Evolutionary conservation across 2,113 vertebrate genomes (phyloP), one percentile per base, ranked within the genome.

Genomic region (Sisor rabdophorus): DNA sequence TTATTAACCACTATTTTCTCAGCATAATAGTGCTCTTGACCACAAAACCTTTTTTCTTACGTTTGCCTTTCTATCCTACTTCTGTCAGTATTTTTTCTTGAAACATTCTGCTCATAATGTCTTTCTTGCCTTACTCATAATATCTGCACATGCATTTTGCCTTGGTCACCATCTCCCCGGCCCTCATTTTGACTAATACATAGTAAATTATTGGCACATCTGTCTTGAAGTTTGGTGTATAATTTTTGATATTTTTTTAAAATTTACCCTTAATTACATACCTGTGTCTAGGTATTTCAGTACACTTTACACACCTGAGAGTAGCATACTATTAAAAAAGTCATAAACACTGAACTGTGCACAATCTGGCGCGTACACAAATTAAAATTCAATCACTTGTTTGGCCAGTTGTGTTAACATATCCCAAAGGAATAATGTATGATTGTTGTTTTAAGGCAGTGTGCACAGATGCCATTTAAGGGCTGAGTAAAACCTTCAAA

Each of bases 171-270:
- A 40, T 22, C 11, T 56, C 54, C 70, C 73, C 73, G 65, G 75
- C 60, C 58, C 36, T 12, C 60, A 50, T 24, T 65, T 50, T 16
- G n/a, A 53, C 48, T 58, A 50, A 59, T 74, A 75, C 71, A n/a
- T n/a, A n/a, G 22, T 78, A 72, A 59, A 73, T 61, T 54, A 47
- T 81, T 88, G 87, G 87, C 87, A 90, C 83, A 78, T 11, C 77
- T 75, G 40, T 83, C 82, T 79, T 24, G 56, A 77, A 44, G 65
- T 52, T 20, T 22, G 70, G 63, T 60, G 50, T 65, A 55, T 60
- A n/a, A 64, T 78, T 71, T 71, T 65, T n/a, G 1, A 2, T 22
- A 6, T 40, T 55, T 4, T 71, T 71, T 15, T 40, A 48, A 2
- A 65, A 64, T 77, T 52, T 47, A 28, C 50, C 26, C n/a, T 44